Conservation (phyloP, 2,113 vertebrate species). For the Daboia siamensis region DNA sequence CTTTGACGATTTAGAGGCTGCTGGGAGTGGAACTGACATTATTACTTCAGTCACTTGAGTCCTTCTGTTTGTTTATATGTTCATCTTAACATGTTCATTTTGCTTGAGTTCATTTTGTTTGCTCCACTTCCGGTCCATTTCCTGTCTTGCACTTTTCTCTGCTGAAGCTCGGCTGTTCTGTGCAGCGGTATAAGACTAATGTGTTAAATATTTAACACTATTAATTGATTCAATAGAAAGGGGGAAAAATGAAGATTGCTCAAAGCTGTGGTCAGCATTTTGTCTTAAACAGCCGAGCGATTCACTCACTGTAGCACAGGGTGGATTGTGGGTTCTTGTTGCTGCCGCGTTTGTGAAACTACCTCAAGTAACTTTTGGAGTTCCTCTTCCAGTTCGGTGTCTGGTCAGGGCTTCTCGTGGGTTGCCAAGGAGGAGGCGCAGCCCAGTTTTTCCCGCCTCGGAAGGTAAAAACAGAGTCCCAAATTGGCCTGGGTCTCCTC, state of each 20-base stretch:
- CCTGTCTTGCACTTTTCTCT: neutral
- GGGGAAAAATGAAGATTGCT: slow-evolving; percentile 41
- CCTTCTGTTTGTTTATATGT: slow-evolving; percentile 26
- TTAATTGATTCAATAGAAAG: slow-evolving; percentile 70
- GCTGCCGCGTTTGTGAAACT: neutral
- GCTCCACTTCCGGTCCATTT: neutral
- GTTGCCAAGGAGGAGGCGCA: neutral
- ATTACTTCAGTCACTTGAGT: slow-evolving; percentile 35
- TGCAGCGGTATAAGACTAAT: slow-evolving; percentile 40
- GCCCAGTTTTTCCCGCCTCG: neutral
- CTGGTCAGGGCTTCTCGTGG: neutral
- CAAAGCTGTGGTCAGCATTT: neutral
- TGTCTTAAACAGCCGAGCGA: neutral
- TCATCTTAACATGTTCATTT: slow-evolving; percentile 30
- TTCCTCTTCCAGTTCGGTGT: slow-evolving; percentile 12
- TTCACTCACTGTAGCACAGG: neutral
- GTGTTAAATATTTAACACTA: slow-evolving; percentile 71
- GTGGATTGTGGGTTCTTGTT: neutral
- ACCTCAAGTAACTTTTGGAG: slow-evolving; percentile 26
- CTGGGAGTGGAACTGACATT: slow-evolving; percentile 42
- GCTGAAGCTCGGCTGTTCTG: slow-evolving; percentile 2
- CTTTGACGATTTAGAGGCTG: slow-evolving; percentile 57
- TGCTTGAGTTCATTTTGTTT: slow-evolving; percentile 20
- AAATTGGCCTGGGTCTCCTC: neutral
- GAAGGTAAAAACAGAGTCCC: neutral